Evolutionary conservation across 1,140 invertebrate genomes (phyloP).

Genomic region (Platyscapa corneri): DNA sequence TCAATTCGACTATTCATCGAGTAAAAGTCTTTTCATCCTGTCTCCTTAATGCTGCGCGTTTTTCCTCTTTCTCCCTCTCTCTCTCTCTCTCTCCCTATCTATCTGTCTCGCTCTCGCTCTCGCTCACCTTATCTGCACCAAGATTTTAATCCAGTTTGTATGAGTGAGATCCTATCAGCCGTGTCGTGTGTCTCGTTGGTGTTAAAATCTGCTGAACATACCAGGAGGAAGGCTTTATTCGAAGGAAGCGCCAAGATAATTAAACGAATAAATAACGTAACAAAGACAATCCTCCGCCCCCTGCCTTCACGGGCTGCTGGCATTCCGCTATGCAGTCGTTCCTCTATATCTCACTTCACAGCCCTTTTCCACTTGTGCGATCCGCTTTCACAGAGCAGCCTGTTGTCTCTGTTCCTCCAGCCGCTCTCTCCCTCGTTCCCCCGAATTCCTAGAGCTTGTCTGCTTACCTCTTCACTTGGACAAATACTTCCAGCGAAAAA

Average conservation of each 20-base stretch:
- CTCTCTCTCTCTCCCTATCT: neutral
- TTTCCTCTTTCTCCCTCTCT: neutral
- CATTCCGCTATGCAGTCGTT: neutral
- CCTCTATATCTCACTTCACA: neutral
- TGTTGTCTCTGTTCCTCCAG: neutral
- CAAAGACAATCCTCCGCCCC: constrained; percentile 57
- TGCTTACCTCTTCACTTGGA: neutral
- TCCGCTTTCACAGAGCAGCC: constrained; percentile 43
- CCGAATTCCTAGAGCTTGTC: neutral
- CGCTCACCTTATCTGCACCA: neutral
- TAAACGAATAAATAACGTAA: constrained; percentile 72
- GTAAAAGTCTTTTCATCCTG: constrained; percentile 19
- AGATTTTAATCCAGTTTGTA: constrained; percentile 29
- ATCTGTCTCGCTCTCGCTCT: neutral
- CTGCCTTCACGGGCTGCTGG: neutral
- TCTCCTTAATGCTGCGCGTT: neutral
- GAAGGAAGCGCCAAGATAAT: constrained; percentile 67
- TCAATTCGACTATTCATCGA: constrained; percentile 50
- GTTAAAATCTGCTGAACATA: constrained; percentile 62
- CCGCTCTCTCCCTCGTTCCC: neutral
- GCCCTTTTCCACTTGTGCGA: constrained; percentile 34
- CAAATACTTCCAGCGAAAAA: neutral
- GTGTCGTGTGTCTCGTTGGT: constrained; percentile 61
- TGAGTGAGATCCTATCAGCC: constrained; percentile 56
- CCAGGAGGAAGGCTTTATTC: constrained; percentile 60